These are phyloP conservation scores for Alethe diademata DNA, from an alignment of 2,113 vertebrate species.

Conservation along the genomic window DNA sequence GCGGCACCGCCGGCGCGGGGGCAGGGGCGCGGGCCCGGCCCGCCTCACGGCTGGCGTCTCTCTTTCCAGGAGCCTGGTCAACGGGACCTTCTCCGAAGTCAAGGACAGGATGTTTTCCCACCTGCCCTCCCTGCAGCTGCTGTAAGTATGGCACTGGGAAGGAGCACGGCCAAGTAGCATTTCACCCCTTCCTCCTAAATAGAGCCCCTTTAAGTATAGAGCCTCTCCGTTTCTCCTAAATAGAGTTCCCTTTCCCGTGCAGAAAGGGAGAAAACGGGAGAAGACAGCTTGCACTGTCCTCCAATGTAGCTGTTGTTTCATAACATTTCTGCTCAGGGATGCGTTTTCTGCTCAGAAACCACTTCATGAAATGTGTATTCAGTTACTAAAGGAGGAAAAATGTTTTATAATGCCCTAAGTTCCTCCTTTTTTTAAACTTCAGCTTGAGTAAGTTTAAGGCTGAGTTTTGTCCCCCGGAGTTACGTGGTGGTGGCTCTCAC, in stretches of 20 bases:
- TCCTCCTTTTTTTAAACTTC: background rate
- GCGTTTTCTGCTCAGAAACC: background rate
- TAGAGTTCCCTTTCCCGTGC: background rate
- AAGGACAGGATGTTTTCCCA: conserved; percentile 96
- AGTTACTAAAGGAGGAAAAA: background rate
- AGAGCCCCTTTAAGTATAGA: background rate
- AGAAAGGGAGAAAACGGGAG: background rate
- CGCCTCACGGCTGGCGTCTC: background rate
- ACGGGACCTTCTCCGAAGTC: conserved; percentile 92
- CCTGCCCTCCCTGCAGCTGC: conserved; percentile 90
- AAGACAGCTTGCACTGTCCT: background rate
- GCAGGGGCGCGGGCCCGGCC: background rate
- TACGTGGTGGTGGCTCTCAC: background rate
- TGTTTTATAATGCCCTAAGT: background rate
- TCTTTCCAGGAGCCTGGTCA: conserved; percentile 88
- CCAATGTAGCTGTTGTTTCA: rapidly evolving
- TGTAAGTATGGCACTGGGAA: conserved; percentile 81
- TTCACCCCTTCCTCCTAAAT: background rate
- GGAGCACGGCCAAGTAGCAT: background rate
- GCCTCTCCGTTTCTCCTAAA: background rate
- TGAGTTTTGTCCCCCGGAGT: background rate
- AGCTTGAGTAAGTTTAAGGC: background rate
- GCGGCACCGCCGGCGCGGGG: rapidly evolving
- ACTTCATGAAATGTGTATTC: background rate
- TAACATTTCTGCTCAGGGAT: background rate